These are phyloP conservation scores for Neotoxoptera formosana DNA, from an alignment of 1,140 invertebrate genomes.

Conservation along the genomic window DNA sequence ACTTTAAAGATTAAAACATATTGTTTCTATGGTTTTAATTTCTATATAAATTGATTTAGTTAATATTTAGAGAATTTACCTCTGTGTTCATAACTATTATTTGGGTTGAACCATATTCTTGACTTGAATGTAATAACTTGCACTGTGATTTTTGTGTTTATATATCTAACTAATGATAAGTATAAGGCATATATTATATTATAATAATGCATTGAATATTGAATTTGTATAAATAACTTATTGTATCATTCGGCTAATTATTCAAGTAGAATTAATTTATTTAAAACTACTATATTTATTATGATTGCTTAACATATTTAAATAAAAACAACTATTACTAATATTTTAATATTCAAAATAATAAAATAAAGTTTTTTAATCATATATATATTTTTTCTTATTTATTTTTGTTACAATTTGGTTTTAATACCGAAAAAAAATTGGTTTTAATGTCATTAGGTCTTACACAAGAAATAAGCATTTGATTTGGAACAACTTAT, in stretches of 20 bases:
- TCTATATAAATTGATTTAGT: neutral
- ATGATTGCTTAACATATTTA: constrained; percentile 33
- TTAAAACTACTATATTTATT: constrained; percentile 30
- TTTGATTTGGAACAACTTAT: neutral
- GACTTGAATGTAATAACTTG: constrained; percentile 39
- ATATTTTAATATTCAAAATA: constrained; percentile 33
- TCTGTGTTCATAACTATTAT: constrained; percentile 37
- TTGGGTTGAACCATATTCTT: constrained; percentile 36
- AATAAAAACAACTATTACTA: constrained; percentile 34
- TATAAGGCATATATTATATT: constrained; percentile 3
- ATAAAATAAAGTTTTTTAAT: constrained; percentile 45
- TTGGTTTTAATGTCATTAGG: neutral
- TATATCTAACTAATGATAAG: constrained; percentile 5
- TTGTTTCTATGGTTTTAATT: constrained; percentile 13
- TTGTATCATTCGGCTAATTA: constrained; percentile 30
- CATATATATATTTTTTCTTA: neutral
- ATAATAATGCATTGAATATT: neutral
- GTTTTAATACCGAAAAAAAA: neutral
- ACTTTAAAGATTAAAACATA: constrained; percentile 23
- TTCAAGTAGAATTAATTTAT: constrained; percentile 25
- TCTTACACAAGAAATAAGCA: neutral
- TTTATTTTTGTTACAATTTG: neutral
- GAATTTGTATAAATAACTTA: neutral
- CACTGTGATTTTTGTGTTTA: constrained; percentile 57
- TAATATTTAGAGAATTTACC: neutral